phyloP scores from a whole-genome alignment of 35 echinoderm and acorn worm species.

The Ophioderma brevispina region DNA sequence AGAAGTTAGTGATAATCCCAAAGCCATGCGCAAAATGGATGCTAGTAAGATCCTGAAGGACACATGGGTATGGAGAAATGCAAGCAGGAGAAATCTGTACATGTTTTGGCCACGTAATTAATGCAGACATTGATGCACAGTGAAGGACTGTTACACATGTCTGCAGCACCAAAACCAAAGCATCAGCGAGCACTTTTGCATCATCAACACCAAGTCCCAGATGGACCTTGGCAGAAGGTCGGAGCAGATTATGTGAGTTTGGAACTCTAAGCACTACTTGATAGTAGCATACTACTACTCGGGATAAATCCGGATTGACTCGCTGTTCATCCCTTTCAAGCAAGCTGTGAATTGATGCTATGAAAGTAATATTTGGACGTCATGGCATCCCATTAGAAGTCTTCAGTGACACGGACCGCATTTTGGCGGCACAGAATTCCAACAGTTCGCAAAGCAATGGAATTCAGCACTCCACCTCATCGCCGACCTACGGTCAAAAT shows the following conservation, averaged over 20 bases:
- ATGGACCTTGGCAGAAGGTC: conserved; percentile 66
- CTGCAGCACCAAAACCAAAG: neutral
- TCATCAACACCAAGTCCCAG: conserved; percentile 20
- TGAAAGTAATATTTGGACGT: conserved; percentile 47
- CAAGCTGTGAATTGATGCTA: conserved; percentile 23
- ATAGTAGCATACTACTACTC: conserved; percentile 70
- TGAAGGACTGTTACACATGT: conserved; percentile 64
- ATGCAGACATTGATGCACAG: no score
- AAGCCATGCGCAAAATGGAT: conserved; percentile 18
- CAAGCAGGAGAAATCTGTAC: conserved; percentile 31
- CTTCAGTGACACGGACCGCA: conserved; percentile 65
- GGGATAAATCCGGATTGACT: conserved; percentile 22
- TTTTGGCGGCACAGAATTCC: conserved; percentile 56
- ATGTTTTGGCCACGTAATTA: conserved; percentile 71
- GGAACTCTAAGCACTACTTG: conserved; percentile 53
- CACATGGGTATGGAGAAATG: conserved; percentile 51
- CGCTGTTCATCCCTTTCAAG: neutral
- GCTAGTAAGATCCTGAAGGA: conserved; percentile 38
- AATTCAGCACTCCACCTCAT: conserved; percentile 62
- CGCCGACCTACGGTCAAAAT: conserved; percentile 55
- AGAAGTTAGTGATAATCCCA: conserved; percentile 34
- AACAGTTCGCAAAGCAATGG: conserved; percentile 57
- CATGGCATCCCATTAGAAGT: conserved; percentile 34
- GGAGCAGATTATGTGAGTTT: conserved; percentile 50
- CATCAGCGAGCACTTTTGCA: conserved; percentile 35